phyloP scores from a whole-genome alignment of 2,113 vertebrate species.

The Plecturocebus donacophilus region DNA sequence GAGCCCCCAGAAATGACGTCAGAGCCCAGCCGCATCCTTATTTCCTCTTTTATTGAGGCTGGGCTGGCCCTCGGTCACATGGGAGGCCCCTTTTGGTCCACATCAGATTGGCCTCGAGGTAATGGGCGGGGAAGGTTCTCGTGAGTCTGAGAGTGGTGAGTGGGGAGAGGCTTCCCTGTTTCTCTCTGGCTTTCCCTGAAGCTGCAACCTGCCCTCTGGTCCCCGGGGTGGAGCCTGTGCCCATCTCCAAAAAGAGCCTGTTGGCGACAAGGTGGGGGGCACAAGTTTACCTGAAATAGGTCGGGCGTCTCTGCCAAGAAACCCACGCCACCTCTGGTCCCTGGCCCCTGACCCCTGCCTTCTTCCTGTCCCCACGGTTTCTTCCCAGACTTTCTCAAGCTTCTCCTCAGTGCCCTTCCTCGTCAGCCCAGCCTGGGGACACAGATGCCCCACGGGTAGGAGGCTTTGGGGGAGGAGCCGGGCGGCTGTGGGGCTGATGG shows the following conservation, averaged over 20 bases:
- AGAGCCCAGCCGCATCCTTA: conserved; percentile 23
- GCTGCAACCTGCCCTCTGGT: not conserved
- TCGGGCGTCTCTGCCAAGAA: not conserved
- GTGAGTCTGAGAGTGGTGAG: not conserved
- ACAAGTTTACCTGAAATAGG: not conserved
- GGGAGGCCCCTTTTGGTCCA: not conserved
- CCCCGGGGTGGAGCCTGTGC: not conserved
- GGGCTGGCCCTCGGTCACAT: conserved; percentile 9
- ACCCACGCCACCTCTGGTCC: not conserved
- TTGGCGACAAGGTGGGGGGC: not conserved
- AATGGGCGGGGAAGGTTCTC: not conserved
- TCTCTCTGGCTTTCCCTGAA: not conserved
- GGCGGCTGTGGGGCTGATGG: not conserved
- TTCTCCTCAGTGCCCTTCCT: not conserved
- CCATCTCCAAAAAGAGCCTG: not conserved
- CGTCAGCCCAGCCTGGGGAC: not conserved
- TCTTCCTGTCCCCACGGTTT: not conserved
- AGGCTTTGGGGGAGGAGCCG: not conserved
- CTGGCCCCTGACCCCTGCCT: not conserved
- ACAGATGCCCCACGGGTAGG: not conserved
- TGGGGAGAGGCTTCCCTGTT: not conserved
- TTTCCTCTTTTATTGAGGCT: conserved; percentile 21
- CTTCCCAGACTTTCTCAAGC: not conserved
- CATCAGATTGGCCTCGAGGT: not conserved
- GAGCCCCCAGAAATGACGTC: conserved; percentile 18